Conservation (phyloP, 2,797 vertebrate species). For the Cyclura pinguis region DNA sequence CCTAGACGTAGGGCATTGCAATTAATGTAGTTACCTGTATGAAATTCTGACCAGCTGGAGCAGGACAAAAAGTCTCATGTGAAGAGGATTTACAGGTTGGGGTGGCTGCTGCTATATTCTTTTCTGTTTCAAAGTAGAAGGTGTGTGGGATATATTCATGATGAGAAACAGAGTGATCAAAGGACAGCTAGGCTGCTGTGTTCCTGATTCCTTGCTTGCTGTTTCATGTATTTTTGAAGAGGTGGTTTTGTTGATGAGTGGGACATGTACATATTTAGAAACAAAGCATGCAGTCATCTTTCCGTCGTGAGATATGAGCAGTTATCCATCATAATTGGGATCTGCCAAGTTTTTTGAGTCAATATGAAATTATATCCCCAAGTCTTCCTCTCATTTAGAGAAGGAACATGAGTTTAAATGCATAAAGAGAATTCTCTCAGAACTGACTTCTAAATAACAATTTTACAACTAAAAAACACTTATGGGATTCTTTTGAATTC, state of each 20-base stretch:
- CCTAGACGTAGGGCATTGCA: too few relatives aligned
- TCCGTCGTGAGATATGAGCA: not conserved
- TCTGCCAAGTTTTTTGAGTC: not conserved
- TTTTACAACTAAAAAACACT: not conserved
- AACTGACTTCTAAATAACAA: not conserved
- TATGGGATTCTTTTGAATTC: constrained; percentile 4
- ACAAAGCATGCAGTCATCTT: not conserved
- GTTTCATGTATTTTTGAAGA: constrained; percentile 3
- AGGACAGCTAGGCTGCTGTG: not conserved
- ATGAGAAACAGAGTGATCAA: not conserved
- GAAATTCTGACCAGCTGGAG: not conserved
- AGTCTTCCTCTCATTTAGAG: not conserved
- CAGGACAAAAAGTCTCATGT: not conserved
- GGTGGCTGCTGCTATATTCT: not conserved
- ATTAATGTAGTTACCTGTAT: too few relatives aligned
- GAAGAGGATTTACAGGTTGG: not conserved
- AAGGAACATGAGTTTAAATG: not conserved
- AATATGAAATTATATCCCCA: not conserved
- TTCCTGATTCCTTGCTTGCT: constrained; percentile 14
- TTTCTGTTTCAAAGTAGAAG: constrained; percentile 18
- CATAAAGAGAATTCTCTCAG: constrained; percentile 29
- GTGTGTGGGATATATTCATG: not conserved
- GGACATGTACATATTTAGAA: not conserved
- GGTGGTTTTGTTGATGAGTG: not conserved
- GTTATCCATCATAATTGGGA: not conserved